Base-by-base conservation (phyloP, 2,113 vertebrate genomes). In the Sula dactylatra region DNA sequence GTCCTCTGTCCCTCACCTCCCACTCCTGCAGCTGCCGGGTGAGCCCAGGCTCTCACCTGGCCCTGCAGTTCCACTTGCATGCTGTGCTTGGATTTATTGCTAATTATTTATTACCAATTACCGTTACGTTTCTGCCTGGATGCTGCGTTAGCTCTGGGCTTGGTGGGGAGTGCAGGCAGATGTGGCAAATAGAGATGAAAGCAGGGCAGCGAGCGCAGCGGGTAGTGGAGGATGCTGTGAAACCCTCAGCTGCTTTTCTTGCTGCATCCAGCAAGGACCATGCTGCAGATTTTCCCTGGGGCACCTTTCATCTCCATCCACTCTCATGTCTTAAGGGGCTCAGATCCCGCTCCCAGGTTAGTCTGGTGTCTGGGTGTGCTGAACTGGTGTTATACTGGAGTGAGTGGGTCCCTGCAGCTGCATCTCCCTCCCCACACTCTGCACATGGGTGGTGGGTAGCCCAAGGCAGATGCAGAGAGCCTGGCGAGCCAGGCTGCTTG, bases 251-350 rank as follows among this genome's bases (percentile, higher is more conserved):
- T 91, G 84, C 42, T 76, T 87, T 49, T 69, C 58, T 38, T 45
- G 42, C 82, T 90, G 88, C 88, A 62, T 70, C 82, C 82, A 38
- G 50, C 45, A 36, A 50, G 82, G 62, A 66, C 17, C 5, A 0
- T 13, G 73, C 82, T 85, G 94, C 82, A 80, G 89, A 11, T 56
- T 79, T 67, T 47, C 72, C 44, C 76, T 4, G 3, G 77, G 54
- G 13, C 0, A 2, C 62, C 26, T 73, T 56, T 73, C 34, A 5
- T 52, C 44, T 72, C 47, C 29, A 9, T 36, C 70, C 49, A 3
- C 26, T 66, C 72, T 66, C 0, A 0, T 25, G 5, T 42, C 72
- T 61, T 44, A 2, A 1, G 24, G 29, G 21, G 19, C 7, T 32
- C 3, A 0, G 4, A 22, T 88, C 18, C 21, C 13, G 8, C 13